Evolutionary conservation across 1,140 invertebrate species (phyloP).

Genomic region (Drosophila baimaii): DNA sequence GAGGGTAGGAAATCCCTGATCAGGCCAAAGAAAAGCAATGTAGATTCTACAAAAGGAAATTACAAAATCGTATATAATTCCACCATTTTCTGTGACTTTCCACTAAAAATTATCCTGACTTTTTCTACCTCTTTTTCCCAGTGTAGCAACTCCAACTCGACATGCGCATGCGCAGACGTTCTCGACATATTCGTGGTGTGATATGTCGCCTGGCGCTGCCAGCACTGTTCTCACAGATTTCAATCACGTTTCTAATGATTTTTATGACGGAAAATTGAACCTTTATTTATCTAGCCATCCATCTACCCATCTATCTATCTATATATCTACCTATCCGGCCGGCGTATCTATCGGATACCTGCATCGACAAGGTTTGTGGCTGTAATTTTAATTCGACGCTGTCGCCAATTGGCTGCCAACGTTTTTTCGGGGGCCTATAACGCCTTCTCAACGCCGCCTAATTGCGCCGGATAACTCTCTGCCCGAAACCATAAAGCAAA

Average conservation of each 20-base stretch:
- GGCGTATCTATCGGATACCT: constrained; percentile 32
- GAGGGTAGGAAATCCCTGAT: not conserved
- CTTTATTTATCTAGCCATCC: constrained; percentile 68
- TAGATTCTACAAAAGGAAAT: not conserved
- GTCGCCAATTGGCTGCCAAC: constrained; percentile 56
- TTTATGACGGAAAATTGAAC: constrained; percentile 79
- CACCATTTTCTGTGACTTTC: accelerated
- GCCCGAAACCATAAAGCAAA: constrained; percentile 56
- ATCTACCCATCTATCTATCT: constrained; percentile 34
- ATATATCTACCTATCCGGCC: constrained; percentile 26
- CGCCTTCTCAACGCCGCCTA: constrained; percentile 65
- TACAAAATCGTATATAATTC: not conserved
- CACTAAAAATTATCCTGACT: not conserved
- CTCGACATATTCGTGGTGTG: constrained; percentile 65
- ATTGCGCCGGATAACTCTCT: constrained; percentile 55
- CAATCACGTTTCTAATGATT: constrained; percentile 78
- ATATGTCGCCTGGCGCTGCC: constrained; percentile 64
- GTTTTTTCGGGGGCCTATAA: constrained; percentile 55
- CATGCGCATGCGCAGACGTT: constrained; percentile 67
- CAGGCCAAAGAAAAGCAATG: accelerated
- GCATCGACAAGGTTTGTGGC: constrained; percentile 36
- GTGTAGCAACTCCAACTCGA: constrained; percentile 13
- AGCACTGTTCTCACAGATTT: constrained; percentile 67
- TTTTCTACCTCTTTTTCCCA: not conserved
- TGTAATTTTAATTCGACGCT: constrained; percentile 70